Evolutionary conservation across 2,888 invertebrate genomes (phyloP).

Genomic region (Heliothis peltigera): DNA sequence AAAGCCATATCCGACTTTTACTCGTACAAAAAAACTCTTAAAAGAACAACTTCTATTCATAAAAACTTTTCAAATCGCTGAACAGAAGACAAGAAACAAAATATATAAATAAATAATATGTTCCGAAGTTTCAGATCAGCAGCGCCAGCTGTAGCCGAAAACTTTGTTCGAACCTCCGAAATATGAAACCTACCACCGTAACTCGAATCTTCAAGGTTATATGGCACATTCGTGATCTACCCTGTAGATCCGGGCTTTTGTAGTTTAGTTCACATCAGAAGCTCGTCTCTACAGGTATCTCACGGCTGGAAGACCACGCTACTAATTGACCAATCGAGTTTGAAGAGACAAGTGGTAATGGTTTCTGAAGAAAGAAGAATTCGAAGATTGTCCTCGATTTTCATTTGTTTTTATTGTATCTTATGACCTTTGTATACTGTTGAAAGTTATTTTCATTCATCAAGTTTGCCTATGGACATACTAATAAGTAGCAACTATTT

Average conservation of each 20-base stretch:
- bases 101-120: slow-evolving; percentile 45
- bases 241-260: slow-evolving; percentile 99
- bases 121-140: slow-evolving; percentile 53
- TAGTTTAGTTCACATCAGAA: slow-evolving; percentile 98
- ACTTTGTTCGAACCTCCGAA: slow-evolving; percentile 26
- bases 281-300: slow-evolving; percentile 99
- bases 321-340: slow-evolving; percentile 76
- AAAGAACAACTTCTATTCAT: slow-evolving; percentile 37
- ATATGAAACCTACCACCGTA: slow-evolving; percentile 40
- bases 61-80: slow-evolving; percentile 42
- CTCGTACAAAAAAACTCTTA: slow-evolving; percentile 14
- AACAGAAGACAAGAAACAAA: slow-evolving; percentile 38
- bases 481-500: too few relatives aligned
- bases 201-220: slow-evolving; percentile 70
- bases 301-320: slow-evolving; percentile 98
- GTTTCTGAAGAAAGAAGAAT: slow-evolving; percentile 14
- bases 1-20: slow-evolving; percentile 15
- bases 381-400: slow-evolving; percentile 3
- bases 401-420: slow-evolving; percentile 1
- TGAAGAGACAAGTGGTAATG: slow-evolving; percentile 43
- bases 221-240: slow-evolving; percentile 99
- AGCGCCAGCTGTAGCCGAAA: slow-evolving; percentile 41
- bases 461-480: too few relatives aligned
- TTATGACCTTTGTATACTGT: background rate
- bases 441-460: background rate